Conservation (phyloP, 2,797 vertebrate genomes). For the Gallinago solitaria region DNA sequence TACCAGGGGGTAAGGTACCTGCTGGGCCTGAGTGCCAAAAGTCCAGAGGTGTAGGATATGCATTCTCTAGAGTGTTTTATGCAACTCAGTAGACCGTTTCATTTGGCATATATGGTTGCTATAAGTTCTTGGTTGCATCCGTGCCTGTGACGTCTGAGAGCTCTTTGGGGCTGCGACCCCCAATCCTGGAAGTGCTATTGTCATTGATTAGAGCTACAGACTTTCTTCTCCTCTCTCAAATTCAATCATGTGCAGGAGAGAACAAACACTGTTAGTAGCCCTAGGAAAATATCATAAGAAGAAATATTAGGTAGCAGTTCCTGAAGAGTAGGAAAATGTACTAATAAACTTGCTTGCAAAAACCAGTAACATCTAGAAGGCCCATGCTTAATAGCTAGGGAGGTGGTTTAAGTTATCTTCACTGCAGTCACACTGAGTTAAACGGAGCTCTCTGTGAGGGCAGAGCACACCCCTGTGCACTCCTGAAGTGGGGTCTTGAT, state of each 20-base stretch:
- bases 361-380: neutral
- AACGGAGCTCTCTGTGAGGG: neutral
- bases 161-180: neutral
- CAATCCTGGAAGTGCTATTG: neutral
- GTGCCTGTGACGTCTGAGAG: neutral
- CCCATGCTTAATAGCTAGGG: neutral
- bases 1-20: neutral
- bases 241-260: neutral
- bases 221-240: neutral
- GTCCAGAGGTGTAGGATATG: neutral
- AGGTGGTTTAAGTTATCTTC: neutral
- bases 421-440: neutral
- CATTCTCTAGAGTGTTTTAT: neutral
- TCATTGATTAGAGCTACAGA: neutral
- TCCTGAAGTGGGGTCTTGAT: neutral
- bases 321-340: neutral
- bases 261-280: neutral
- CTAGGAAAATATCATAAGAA: neutral
- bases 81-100: neutral
- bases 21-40: neutral
- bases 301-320: neutral
- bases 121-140: neutral
- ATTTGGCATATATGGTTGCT: fast-evolving
- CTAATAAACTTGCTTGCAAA: neutral
- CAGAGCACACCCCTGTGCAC: neutral